A percentile compares a stretch with the other conserved stretches of the same genome.
Evolutionary conservation across 2,797 vertebrate genomes (phyloP).

Genomic region (Myiotriccus ornatus): DNA sequence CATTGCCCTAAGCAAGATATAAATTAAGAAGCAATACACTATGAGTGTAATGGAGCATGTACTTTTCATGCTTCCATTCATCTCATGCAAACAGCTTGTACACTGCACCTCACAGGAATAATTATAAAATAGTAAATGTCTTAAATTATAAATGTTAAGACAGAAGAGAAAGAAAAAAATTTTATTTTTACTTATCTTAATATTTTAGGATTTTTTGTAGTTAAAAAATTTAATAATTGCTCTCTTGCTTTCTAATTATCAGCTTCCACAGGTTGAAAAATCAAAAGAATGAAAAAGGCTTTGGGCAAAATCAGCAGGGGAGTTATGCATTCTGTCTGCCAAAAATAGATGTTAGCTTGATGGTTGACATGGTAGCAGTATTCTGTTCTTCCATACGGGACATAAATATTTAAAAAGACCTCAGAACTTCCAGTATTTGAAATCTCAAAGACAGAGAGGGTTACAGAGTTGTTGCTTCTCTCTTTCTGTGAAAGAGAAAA

Average conservation of each 20-base stretch:
- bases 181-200: not conserved
- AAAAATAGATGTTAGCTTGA: conserved; percentile 39
- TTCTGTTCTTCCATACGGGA: not conserved
- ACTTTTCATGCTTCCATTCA: conserved; percentile 71
- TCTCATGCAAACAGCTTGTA: conserved; percentile 69
- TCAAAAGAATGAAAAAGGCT: conserved; percentile 43
- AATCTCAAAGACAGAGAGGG: not conserved
- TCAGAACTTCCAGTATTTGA: not conserved
- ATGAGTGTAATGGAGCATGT: conserved; percentile 68
- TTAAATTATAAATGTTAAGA: conserved; percentile 45
- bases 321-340: not conserved
- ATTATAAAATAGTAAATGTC: conserved; percentile 45
- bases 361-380: conserved; percentile 47
- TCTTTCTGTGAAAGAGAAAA: not conserved
- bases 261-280: conserved; percentile 14
- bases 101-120: conserved; percentile 59
- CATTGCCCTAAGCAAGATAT: conserved; percentile 67
- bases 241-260: conserved; percentile 48
- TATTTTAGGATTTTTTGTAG: not conserved
- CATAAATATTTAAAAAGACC: conserved; percentile 28
- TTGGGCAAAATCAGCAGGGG: conserved; percentile 41
- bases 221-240: conserved; percentile 27
- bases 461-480: not conserved
- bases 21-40: conserved; percentile 76
- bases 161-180: not conserved